Base-by-base conservation (phyloP, 2,797 vertebrate genomes). In the Hydrolagus colliei region DNA sequence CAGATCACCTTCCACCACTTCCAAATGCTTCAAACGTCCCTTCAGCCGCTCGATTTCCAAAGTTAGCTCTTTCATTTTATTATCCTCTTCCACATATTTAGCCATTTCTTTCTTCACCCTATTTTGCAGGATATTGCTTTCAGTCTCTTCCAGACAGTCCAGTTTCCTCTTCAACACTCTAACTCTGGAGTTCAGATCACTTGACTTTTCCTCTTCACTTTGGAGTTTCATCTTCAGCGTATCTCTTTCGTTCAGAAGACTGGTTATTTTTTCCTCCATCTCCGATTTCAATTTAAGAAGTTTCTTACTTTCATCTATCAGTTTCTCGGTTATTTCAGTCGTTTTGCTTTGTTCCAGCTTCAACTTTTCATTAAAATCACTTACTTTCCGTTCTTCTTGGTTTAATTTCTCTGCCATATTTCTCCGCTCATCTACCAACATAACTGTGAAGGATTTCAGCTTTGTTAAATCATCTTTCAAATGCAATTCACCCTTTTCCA, bases 231-330 rank as follows among this genome's bases (percentile, higher is more conserved):
- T 89, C 85, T 91, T 93, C 86, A 99, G 87, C 73, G 97, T 95
- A 0, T 97, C 95, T 86, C 94, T 95, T 90, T 98, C 97, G 86
- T 93, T 94, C 0, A 90, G 91, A 86, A 97, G 91, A 35, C 35
- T 87, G 1, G 93, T 94, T n/a, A 97, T 94, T 86, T 95, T 96
- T 13, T 93, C 91, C 87, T 98, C 98, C 96, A 96, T 97, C 88
- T 99, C 97, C 0, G 97, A 96, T 88, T 99, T 99, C 87, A 97
- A 88, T 88, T 95, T 98, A 86, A 99, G 92, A 87, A 97, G 94
- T 87, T 95, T 98, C 88, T 98, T 99, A 90, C 98, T 99, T 91
- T 99, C 98, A 87, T 99, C 97, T 0, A 99, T 99, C 88, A 99
- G 89, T 88, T 97, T 99, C 90, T 98, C 98, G 0, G 97, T 99